Base-by-base conservation (phyloP, 2,888 invertebrate species). In the Acronicta alni region DNA sequence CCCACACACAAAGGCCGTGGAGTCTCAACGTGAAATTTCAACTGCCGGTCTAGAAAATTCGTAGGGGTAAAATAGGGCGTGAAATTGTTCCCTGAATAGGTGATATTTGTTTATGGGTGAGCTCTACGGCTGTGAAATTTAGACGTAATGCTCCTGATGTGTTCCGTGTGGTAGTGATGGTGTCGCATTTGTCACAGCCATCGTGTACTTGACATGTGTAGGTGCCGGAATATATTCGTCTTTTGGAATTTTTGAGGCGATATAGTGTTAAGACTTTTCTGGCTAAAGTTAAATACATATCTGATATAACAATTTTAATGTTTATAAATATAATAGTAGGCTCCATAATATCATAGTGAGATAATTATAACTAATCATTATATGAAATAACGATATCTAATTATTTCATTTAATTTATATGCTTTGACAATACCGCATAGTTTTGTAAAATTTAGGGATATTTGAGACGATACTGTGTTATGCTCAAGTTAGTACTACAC, bases 61-160 rank as follows among this genome's bases (percentile, higher is more conserved):
- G 87, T 85, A 83, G 80, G 80, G 81, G 84, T 90, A 90, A 92
- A 93, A 92, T 93, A 91, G 88, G 87, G 89, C 93, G 90, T 91
- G 89, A 92, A 93, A 93, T 92, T 90, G 90, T 86, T 84, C 83
- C 80, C 80, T 77, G 85, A 89, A 92, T 88, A 84, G 89, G 82
- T 82, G 79, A 86, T 87, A 91, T 92, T 93, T 93, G 92, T 93
- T 93, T 92, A 88, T 86, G 84, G 83, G 85, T 85, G 82, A 81
- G 81, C 77, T 81, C 83, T 82, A 81, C 85, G 84, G 75, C 70
- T 83, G 85, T 83, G 80, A 88, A 89, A 89, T 90, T 90, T 87
- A 85, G 86, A 84, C 84, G 85, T 86, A 84, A 86, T 81, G 77
- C 76, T 80, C 77, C 81, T 82, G 81, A 83, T 84, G 81, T 82